Conservation (phyloP, 2,797 vertebrate genomes). For the Tauraco hartlaubi region DNA sequence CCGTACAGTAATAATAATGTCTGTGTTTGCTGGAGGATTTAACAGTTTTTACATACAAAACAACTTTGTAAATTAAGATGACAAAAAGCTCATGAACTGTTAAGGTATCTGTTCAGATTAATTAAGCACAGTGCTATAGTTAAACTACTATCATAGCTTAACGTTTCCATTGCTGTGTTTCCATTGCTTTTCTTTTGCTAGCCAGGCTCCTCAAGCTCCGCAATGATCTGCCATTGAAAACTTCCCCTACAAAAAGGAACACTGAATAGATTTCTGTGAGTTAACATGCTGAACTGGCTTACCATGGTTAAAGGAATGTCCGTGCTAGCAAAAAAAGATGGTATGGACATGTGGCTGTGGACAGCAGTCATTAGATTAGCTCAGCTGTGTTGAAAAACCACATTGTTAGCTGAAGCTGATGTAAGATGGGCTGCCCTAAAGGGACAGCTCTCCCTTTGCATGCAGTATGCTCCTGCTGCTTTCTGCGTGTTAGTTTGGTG, state of each 20-base stretch:
- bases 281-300: neutral
- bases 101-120: neutral
- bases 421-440: neutral
- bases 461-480: neutral
- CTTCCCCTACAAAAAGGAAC: neutral
- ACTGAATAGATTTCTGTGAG: neutral
- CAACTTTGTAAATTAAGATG: neutral
- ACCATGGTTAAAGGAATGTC: neutral
- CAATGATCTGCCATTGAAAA: neutral
- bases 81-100: neutral
- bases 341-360: neutral
- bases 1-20: neutral
- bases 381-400: neutral
- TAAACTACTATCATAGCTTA: neutral
- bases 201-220: neutral
- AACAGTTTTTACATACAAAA: neutral
- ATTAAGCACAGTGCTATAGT: neutral
- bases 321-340: neutral
- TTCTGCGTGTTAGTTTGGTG: neutral
- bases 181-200: neutral
- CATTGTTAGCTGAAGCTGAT: neutral
- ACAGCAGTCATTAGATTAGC: neutral
- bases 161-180: neutral
- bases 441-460: neutral
- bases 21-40: neutral